Base-by-base conservation (phyloP, 1,140 invertebrate species). In the Oreohelix idahoensis region DNA sequence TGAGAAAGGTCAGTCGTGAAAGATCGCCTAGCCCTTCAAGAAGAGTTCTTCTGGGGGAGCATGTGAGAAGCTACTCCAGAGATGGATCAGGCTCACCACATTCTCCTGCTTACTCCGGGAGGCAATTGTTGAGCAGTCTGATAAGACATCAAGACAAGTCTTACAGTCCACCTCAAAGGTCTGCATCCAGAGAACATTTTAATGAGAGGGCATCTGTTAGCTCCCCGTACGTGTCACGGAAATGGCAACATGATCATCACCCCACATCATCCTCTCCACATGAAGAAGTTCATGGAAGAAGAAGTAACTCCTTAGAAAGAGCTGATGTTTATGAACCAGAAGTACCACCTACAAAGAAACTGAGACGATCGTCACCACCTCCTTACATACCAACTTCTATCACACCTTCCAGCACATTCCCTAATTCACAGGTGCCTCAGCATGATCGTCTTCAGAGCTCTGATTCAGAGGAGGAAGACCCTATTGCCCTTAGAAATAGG, bases 301-400 rank as follows among this genome's bases (percentile, higher is more conserved):
- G 69, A 39, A 73, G 71, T 73, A 20, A 1, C 13, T 73, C 71
- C 11, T 53, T 13, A 26, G 75, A 77, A 53, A 45, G 49, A 10
- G 4, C 4, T 2, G 29, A 23, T 77, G 13, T 36, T 26, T 79
- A 79, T 79, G 13, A 79, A 20, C 75, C 75, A 35, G 23, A 77
- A 53, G 11, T 36, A 29, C 45, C 49, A 2, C 70, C 79, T 63
- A 66, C 53, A 29, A 74, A 69, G 20, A 58, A 38, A 32, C 20
- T 39, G 4, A 38, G 42, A 38, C 74, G 83, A 11, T 71, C 38
- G 20, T 51, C 66, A 1, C 75, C 82, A 26, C 71, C 83, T n/a
- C 75, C 71, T 2, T 80, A 80, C 79, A 80, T 80, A 11, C 79
- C 79, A 49, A 80, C 79, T n/a, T 45, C 63, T 51, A 80, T 71